Evolutionary conservation across 2,797 vertebrate genomes (phyloP).

Genomic region (Diglossa cyanea): DNA sequence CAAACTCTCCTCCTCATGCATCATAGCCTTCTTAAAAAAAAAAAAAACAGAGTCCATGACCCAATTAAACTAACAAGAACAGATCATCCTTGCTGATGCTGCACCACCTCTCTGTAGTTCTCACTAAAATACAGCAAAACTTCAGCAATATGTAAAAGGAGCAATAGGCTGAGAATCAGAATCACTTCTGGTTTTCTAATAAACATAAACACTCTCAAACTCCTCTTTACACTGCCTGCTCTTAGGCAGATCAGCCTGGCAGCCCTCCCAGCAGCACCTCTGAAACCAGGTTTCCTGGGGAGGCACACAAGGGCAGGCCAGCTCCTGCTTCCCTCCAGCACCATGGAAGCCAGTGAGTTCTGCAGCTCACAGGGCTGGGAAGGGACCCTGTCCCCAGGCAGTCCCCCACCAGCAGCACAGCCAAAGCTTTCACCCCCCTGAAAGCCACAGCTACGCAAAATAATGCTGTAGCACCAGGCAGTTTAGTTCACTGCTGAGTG

Average conservation of each 20-base stretch:
- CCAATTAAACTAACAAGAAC: background rate
- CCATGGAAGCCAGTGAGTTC: rapidly evolving
- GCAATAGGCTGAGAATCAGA: background rate
- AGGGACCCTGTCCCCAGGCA: rapidly evolving
- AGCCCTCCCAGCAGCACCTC: background rate
- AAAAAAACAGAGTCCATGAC: background rate
- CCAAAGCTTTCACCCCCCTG: background rate
- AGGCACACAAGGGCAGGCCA: background rate
- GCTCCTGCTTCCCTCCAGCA: background rate
- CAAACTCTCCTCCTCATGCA: background rate
- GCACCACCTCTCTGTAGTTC: background rate
- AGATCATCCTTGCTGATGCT: background rate
- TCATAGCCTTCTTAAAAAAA: background rate
- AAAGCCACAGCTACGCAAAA: rapidly evolving
- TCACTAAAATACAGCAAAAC: background rate
- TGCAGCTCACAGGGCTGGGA: rapidly evolving
- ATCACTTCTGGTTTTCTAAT: background rate
- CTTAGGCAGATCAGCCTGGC: background rate
- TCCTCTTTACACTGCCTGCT: background rate
- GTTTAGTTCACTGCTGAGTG: background rate
- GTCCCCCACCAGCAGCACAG: background rate
- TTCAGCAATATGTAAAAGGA: background rate
- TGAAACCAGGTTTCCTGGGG: background rate
- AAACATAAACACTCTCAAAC: background rate
- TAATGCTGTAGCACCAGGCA: background rate